Conservation (phyloP, 2,797 vertebrate genomes). For the Darevskia mixta region DNA sequence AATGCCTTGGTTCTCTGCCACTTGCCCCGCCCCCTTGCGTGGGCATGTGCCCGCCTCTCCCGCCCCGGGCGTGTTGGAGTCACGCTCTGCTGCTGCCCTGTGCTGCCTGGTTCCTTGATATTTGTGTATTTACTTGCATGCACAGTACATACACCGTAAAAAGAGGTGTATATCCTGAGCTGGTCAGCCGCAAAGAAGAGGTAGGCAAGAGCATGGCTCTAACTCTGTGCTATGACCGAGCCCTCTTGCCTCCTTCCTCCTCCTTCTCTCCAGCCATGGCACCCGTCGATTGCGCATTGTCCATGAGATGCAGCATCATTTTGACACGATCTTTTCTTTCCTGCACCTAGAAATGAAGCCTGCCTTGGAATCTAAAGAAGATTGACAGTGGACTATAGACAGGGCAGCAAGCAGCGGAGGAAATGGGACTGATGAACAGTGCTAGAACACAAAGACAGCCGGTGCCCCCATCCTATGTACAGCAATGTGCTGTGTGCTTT, state of each 20-base stretch:
- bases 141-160: background rate
- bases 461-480: background rate
- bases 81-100: background rate
- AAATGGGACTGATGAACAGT: background rate
- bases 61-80: no score
- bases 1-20: no score
- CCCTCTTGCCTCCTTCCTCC: background rate
- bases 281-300: no score
- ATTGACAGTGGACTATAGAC: constrained; percentile 27
- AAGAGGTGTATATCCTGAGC: background rate
- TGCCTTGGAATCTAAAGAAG: background rate
- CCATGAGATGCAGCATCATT: background rate
- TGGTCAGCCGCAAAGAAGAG: no score
- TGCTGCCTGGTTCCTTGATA: background rate
- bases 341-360: constrained; percentile 49
- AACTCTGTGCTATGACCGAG: background rate
- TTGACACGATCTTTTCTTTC: background rate
- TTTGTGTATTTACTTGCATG: background rate
- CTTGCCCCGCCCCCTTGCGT: no score
- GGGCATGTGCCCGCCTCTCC: no score
- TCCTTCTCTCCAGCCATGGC: background rate
- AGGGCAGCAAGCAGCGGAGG: background rate
- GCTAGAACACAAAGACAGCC: background rate
- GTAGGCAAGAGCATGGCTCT: background rate
- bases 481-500: background rate